Evolutionary conservation across 1,140 invertebrate species (phyloP), one percentile per base, ranked within the genome.

Genomic region (Leptinotarsa undecemlineata): DNA sequence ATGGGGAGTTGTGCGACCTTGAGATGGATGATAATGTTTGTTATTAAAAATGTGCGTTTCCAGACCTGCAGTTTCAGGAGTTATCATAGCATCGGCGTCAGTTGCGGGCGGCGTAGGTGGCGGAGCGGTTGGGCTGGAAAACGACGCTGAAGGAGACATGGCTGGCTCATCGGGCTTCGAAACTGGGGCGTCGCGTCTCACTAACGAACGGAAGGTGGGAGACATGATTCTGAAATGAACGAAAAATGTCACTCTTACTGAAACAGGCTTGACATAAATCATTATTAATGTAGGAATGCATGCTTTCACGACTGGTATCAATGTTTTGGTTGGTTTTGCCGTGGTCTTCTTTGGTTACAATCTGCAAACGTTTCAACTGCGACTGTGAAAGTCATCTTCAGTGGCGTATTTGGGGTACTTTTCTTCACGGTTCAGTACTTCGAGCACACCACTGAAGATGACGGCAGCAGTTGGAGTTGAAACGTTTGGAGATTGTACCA

Each of bases 1-100:
- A 71, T 51, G 70, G 47, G 78, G 78, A 48, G 78, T 79, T 47
- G 78, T 73, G 62, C 75, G 78, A 77, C 78, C 75, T 73, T 73
- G 76, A 77, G 75, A 77, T 75, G 75, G 76, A 73, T 79, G 78
- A 79, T 74, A 79, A 73, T 75, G 73, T 79, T 71, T 76, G 74
- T 79, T 79, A 75, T 72, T 74, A 74, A 79, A 79, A 63, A 79
- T 79, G 66, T 77, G 78, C 51, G 61, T 72, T 48, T 72, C 60
- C 62, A 64, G 47, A 72, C 71, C 71, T 72, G 71, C 47, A 20
- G 71, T 63, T 23, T 72, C 70, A 15, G 48, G 51, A 14, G 15
- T 14, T 13, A 11, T 72, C 17, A 15, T 8, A 4, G 11, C 15
- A 13, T 17, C 21, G 33, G 17, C 42, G 15, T 51, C 48, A 8